Percentiles rank a stretch among this genome's conserved stretches.
phyloP scores from a whole-genome alignment of 2,888 invertebrate species.

The Rhabditoides inermis region DNA sequence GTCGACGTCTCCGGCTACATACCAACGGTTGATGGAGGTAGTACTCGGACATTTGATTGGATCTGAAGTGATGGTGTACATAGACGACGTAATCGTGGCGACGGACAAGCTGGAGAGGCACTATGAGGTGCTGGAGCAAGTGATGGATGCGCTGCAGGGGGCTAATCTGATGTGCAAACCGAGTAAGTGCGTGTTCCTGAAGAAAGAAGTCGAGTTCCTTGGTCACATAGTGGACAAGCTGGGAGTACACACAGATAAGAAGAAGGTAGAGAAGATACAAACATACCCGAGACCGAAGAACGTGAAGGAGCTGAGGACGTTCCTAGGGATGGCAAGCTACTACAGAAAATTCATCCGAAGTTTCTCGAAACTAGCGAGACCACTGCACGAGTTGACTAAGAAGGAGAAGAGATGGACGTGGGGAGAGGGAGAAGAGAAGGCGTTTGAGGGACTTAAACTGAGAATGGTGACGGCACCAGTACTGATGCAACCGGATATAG shows the following conservation, averaged over 20 bases:
- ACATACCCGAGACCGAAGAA: conserved; percentile 3
- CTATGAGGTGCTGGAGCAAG: not conserved
- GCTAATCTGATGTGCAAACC: conserved; percentile 2
- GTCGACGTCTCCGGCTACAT: conserved; percentile 25
- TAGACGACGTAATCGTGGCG: conserved; percentile 17
- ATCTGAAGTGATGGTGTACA: conserved; percentile 10
- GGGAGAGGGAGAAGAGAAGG: too few species aligned
- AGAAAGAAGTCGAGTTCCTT: conserved; percentile 3
- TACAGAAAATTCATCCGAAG: conserved; percentile 17
- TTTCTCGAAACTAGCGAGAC: conserved; percentile 8
- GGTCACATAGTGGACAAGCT: conserved; percentile 2
- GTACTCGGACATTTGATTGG: too few species aligned
- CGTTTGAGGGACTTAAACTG: conserved; percentile 12
- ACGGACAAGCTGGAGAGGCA: conserved; percentile 3
- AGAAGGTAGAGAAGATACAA: conserved; percentile 4
- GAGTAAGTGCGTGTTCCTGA: too few species aligned
- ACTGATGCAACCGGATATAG: conserved; percentile 16
- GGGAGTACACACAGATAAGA: not conserved
- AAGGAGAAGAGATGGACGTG: conserved; percentile 5
- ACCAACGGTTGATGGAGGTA: conserved; percentile 22
- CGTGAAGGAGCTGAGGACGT: conserved; percentile 7
- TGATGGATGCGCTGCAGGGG: not conserved
- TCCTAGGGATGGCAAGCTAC: conserved; percentile 18
- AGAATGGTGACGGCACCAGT: conserved; percentile 4
- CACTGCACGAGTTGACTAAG: conserved; percentile 9